Percentiles rank a stretch among this genome's conserved stretches.
Evolutionary conservation across 2,888 invertebrate genomes (phyloP).

Genomic region (Lysandra coridon): DNA sequence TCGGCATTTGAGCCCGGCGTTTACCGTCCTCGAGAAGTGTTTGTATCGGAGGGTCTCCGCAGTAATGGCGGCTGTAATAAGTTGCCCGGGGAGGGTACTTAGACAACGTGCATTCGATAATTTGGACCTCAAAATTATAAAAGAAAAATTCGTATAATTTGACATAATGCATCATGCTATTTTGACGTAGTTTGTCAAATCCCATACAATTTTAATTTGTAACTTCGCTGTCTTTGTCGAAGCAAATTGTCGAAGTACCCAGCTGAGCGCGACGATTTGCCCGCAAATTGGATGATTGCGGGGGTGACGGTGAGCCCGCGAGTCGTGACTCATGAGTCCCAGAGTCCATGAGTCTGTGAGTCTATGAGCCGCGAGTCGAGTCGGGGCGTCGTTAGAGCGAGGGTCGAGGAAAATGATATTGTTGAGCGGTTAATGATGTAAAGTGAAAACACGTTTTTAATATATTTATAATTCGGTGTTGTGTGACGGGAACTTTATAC

Average conservation of each 20-base stretch:
- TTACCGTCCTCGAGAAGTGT: neutral
- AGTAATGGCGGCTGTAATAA: neutral
- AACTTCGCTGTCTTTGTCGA: neutral
- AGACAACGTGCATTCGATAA: neutral
- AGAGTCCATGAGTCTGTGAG: conserved; percentile 36
- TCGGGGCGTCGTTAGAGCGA: conserved; percentile 40
- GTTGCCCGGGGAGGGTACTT: neutral
- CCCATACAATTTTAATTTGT: neutral
- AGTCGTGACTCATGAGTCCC: conserved; percentile 44
- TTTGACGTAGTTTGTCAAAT: neutral
- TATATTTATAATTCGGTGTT: conserved; percentile 39
- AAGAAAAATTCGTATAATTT: too few species aligned
- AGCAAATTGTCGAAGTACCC: neutral
- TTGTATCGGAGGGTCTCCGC: conserved; percentile 9
- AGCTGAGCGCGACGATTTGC: conserved; percentile 33
- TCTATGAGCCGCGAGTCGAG: conserved; percentile 41
- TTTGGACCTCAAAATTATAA: neutral
- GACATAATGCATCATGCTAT: too few species aligned
- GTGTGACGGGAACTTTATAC: conserved; percentile 38
- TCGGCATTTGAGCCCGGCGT: neutral
- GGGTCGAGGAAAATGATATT: conserved; percentile 56
- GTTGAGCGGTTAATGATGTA: conserved; percentile 54
- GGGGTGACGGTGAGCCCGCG: conserved; percentile 40
- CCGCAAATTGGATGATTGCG: conserved; percentile 41
- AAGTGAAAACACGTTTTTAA: conserved; percentile 42